Base-by-base conservation (phyloP, 2,888 invertebrate genomes). In the Spodoptera exigua region DNA sequence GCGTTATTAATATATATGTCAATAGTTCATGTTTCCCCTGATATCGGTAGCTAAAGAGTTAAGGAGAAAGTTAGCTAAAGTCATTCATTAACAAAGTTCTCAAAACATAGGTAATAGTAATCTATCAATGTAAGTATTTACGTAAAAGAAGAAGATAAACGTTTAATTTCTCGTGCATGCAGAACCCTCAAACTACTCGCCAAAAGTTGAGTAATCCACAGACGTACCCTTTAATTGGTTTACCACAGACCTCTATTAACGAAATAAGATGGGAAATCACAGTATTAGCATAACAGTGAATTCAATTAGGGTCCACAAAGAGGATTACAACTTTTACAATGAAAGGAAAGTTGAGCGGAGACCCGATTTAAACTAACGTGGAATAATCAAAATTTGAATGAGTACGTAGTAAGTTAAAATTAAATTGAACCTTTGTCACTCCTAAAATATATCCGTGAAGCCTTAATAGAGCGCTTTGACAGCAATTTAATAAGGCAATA, bases 281-380 rank as follows among this genome's bases (percentile, higher is more conserved):
- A 91, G 93, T 92, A 94, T 94, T 94, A 93, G 91, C 94, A 94
- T 94, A 93, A 93, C 93, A 93, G 92, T 90, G 88, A 92, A 93
- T 94, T 93, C 93, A 93, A 94, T 94, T 94, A 93, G 90, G 90
- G 89, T 88, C 85, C 89, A 93, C 93, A 94, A 93, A 94, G 93
- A 93, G 93, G 93, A 94, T 94, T 93, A 94, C 91, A 93, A 93
- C 93, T 93, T 94, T 93, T 91, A 93, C 92, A 93, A 92, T 92
- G 91, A 91, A 87, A 88, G 89, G 86, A 90, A 93, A 92, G 92
- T 93, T 92, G 87, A 88, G 86, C 87, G 81, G 88, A 86, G 86
- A 84, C 85, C 86, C 88, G 86, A 86, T 86, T 86, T 87, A 86
- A 92, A 92, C 93, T 92, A 92, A 83, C 88, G 84, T 89, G 83